Base-by-base conservation (phyloP, 2,888 invertebrate species). In the Limenitis arthemis region DNA sequence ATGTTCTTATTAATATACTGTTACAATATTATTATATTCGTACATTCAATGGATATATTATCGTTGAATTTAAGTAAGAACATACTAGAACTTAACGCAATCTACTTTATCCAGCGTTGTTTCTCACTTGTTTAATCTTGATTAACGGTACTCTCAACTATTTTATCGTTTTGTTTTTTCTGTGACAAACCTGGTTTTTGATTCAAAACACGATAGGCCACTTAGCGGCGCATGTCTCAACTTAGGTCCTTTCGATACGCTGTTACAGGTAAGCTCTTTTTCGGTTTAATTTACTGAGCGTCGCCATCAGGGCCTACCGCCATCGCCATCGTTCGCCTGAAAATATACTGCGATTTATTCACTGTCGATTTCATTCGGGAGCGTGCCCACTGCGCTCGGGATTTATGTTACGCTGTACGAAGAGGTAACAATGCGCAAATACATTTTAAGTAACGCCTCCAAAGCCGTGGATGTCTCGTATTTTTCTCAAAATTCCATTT, bases 151-250 rank as follows among this genome's bases (percentile, higher is more conserved):
- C 62, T 67, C 61, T 62, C 58, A 62, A 63, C 62, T 67, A 62
- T 70, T 67, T 65, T 34, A 70, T 72, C 20, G 34, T 69, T 66
- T 59, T 70, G 63, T 75, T 69, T 73, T 75, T 76, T 74, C 69
- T 72, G 67, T 65, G 68, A 69, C 70, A 73, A 73, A 70, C 70
- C 69, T 65, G 63, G 68, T 73, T 78, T 81, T 80, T 72, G 68
- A 75, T 75, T 79, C 74, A 63, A 71, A 78, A 86, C 85, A 85
- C 78, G 84, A 79, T 83, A 83, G 83, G 69, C 82, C 85, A 86
- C 77, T 86, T 86, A 86, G 76, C 73, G 76, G 65, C 64, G 70
- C 73, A 68, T 84, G 82, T 83, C 75, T 72, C 71, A 79, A 83
- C 75, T 83, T 79, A 79, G 75, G 70, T 66, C 71, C 67, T 76